A percentile compares a stretch with the other conserved stretches of the same genome.
Evolutionary conservation across 2,113 vertebrate genomes (phyloP).

Genomic region (Hypocryptadius cinnamomeus): DNA sequence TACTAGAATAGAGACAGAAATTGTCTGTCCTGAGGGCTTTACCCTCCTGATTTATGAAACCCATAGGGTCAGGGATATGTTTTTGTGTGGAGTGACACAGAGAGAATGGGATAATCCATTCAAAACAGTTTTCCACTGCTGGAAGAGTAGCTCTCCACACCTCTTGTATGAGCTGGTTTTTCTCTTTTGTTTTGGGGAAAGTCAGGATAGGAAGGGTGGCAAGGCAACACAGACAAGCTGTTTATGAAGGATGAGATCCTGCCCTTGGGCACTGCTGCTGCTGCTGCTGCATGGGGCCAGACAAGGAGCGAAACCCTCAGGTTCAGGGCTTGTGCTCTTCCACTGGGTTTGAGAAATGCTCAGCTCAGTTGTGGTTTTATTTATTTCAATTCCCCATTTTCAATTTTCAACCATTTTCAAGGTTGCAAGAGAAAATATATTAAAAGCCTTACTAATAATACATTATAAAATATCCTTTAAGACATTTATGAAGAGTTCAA

Average conservation of each 20-base stretch:
- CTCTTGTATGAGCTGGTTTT: not conserved
- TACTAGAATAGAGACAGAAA: not conserved
- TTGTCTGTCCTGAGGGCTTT: not conserved
- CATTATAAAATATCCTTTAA: not conserved
- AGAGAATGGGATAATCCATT: not conserved
- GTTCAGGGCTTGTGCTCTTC: fast-evolving
- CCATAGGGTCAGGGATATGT: not conserved
- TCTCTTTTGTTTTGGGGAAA: not conserved
- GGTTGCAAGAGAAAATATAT: not conserved
- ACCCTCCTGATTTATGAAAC: not conserved
- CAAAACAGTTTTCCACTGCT: not conserved
- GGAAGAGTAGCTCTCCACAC: not conserved
- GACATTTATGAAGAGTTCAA: not conserved
- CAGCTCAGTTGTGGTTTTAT: not conserved
- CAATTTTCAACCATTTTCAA: fast-evolving
- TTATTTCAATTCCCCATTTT: not conserved
- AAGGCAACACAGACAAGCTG: not conserved
- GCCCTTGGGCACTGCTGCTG: not conserved
- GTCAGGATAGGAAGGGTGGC: not conserved
- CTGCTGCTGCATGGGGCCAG: not conserved
- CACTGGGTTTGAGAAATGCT: not conserved
- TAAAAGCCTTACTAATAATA: not conserved
- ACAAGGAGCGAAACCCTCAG: not conserved
- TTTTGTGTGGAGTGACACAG: not conserved
- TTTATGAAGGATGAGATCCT: not conserved